Conservation (phyloP, 2,888 invertebrate species). For the Lordiphosa fenestrarum region DNA sequence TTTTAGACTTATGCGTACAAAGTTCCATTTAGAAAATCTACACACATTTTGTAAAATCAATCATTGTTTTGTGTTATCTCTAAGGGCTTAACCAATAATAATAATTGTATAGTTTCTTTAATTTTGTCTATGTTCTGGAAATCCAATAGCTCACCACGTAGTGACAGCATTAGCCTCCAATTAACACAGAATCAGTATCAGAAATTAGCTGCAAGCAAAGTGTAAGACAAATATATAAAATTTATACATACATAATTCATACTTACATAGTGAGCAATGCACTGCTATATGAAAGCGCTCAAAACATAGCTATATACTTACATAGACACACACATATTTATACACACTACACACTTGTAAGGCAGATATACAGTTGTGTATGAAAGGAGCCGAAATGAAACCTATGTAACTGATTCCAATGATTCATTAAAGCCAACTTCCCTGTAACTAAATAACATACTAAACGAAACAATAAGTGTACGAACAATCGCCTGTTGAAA, state of each 20-base stretch:
- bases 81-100: too few relatives aligned
- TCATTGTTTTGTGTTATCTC: too few relatives aligned
- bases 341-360: slow-evolving; percentile 18
- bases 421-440: slow-evolving; percentile 36
- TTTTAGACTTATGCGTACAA: too few relatives aligned
- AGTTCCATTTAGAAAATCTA: too few relatives aligned
- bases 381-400: slow-evolving; percentile 37
- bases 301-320: slow-evolving; percentile 24
- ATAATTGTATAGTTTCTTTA: too few relatives aligned
- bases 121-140: too few relatives aligned
- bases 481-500: slow-evolving; percentile 61
- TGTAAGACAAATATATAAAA: slow-evolving; percentile 36
- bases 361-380: slow-evolving; percentile 15
- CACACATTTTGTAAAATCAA: too few relatives aligned
- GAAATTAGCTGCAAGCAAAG: slow-evolving; percentile 70
- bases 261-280: slow-evolving; percentile 52
- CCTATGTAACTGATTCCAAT: slow-evolving; percentile 35
- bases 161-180: slow-evolving; percentile 5
- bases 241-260: slow-evolving; percentile 19
- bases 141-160: too few relatives aligned
- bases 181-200: slow-evolving; percentile 59
- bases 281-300: slow-evolving; percentile 47
- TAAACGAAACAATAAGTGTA: slow-evolving; percentile 44
- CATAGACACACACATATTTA: slow-evolving; percentile 13
- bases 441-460: slow-evolving; percentile 26